Base-by-base conservation (phyloP, 2,888 invertebrate species). In the Brachynemurus nebulosus region DNA sequence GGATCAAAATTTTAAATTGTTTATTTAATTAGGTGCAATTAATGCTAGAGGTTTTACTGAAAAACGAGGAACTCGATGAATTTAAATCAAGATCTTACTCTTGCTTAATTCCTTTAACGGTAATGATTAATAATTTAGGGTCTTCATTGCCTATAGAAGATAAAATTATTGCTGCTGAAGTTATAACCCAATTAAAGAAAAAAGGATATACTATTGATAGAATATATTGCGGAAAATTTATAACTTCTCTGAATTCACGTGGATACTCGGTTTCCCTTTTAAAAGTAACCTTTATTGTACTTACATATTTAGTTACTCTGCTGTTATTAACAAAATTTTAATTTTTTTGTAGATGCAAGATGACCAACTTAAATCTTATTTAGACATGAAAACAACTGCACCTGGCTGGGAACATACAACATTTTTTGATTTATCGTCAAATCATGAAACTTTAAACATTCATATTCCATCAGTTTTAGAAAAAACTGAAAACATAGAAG, bases 171-270 rank as follows among this genome's bases (percentile, higher is more conserved):
- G 51, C 58, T 6, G 59, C 58, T 47, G 61, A 64, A 53, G 43
- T 65, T 3, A 17, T 63, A 2, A 50, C 53, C 23, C 55, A 57
- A 34, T 51, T 66, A 5, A 49, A 51, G 39, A 44, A 48, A 34
- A 37, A 47, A 12, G 48, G 55, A 14, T 47, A 59, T 12, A 48
- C 47, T 39, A 45, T 61, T 17, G 46, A 48, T 42, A 51, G 57
- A 43, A 42, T 59, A 25, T 64, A 60, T 42, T 48, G 48, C 18
- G 77, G 76, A 5, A 55, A 64, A 4, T 67, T 80, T 48, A 76
- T 86, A 65, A 83, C 86, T 0, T 85, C 86, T 0, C 59, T 88
- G 37, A 80, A 86, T 55, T 83, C 82, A 73, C 74, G 78, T 43
- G 89, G 88, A 6, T 69, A 86, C 52, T 81, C 84, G 51, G 68